A percentile compares a stretch with the other conserved stretches of the same genome.
Conservation (phyloP, 2,888 invertebrate genomes). For the Mantis religiosa region DNA sequence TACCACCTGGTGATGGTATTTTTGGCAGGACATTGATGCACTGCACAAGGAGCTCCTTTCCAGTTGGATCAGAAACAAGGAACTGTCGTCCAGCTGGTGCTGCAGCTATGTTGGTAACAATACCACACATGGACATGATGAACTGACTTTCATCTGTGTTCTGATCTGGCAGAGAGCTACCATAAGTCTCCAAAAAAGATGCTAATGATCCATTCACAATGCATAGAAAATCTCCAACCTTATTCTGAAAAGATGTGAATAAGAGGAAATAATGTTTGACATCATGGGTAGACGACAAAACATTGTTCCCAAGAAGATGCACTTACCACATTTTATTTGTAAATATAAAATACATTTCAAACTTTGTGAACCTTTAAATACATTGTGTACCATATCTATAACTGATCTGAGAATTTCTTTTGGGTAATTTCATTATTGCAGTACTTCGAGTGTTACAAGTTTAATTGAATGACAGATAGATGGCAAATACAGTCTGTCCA, state of each 20-base stretch:
- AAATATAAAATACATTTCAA: no score
- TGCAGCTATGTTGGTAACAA: conserved; percentile 43
- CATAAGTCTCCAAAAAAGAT: conserved; percentile 43
- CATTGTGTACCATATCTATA: no score
- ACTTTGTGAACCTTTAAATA: no score
- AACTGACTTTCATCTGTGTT: conserved; percentile 43
- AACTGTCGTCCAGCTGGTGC: conserved; percentile 42
- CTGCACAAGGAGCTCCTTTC: conserved; percentile 40
- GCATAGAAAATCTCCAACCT: conserved; percentile 41
- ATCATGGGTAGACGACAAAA: neutral
- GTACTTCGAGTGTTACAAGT: no score
- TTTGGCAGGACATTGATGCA: conserved; percentile 39
- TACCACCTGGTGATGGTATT: conserved; percentile 39
- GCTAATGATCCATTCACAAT: conserved; percentile 42
- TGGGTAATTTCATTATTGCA: no score
- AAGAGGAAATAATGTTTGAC: neutral
- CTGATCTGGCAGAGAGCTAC: conserved; percentile 38
- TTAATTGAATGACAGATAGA: no score
- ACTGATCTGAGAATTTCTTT: no score
- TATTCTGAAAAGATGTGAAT: conserved; percentile 31
- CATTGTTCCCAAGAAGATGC: no score
- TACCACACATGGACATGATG: conserved; percentile 42
- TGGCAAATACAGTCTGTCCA: no score
- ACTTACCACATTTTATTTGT: no score
- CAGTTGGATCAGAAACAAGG: conserved; percentile 40